Evolutionary conservation across 2,797 vertebrate species (phyloP), one percentile per base, ranked within the genome.

Genomic region (Helarctos malayanus): DNA sequence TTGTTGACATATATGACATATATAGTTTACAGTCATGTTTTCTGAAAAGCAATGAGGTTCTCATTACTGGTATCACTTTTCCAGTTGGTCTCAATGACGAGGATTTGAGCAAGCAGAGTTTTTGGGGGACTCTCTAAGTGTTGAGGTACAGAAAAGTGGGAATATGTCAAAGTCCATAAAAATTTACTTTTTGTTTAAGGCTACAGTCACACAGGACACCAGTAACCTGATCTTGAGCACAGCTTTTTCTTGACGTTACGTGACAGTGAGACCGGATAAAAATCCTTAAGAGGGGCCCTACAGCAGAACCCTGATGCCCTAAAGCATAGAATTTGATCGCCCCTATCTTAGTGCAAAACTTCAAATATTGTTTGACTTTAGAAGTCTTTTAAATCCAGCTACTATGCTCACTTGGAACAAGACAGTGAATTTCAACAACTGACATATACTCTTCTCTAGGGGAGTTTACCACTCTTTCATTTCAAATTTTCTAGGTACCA

Each of bases 311-410:
- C 3, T n/a, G 41, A 92, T 81, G 29, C 23, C 41, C 69, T 76
- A 88, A 92, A 95, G 4, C 35, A 80, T 35, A 54, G 12, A 2
- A 89, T 86, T 92, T 89, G 68, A 89, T 80, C 7, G 4, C 21
- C 38, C 23, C 1, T 38, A 59, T 71, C 19, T 91, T 47, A 91
- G 25, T 19, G 89, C 14, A 89, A 83, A 78, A 45, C 57, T 79
- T 93, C 45, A 95, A 81, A 57, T 89, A n/a, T 63, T 80, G 63
- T 45, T 92, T 89, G 32, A 89, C 82, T 94, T 93, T 79, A 65
- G 18, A 96, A 49, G 88, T 73, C 41, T 68, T 75, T 94, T 81
- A 73, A 78, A 91, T 63, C 16, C 61, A 80, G 52, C 25, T 59
- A 18, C 4, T 3, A 7, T 92, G 61, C 21, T 90, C 89, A 56